Conservation (phyloP, 2,113 vertebrate species). For the Chaetorhynchus papuensis region DNA sequence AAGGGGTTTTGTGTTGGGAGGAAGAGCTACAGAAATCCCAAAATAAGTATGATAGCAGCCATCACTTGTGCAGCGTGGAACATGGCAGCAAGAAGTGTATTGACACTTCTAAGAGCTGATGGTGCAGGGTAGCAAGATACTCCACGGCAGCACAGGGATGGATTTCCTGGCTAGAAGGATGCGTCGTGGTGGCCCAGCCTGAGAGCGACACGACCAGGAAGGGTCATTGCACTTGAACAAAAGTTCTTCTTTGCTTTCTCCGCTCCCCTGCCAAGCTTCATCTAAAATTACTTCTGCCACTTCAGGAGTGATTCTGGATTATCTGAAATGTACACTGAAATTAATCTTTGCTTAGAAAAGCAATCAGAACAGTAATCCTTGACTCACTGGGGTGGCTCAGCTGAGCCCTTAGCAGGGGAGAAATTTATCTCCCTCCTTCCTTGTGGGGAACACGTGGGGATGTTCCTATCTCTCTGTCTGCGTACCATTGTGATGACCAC, state of each 20-base stretch:
- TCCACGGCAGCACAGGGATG: accelerated
- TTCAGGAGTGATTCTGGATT: constrained; percentile 11
- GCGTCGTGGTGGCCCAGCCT: background rate
- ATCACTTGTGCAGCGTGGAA: accelerated
- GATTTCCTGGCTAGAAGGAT: background rate
- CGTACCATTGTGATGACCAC: background rate
- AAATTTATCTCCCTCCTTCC: constrained; percentile 28
- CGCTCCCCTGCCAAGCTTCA: background rate
- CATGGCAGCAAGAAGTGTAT: accelerated
- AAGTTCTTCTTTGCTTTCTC: background rate
- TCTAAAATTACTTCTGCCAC: constrained; percentile 17
- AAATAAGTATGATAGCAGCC: background rate
- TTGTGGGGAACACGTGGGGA: background rate
- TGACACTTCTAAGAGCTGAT: background rate
- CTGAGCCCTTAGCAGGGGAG: background rate
- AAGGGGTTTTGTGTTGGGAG: background rate
- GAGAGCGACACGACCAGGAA: background rate
- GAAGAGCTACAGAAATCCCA: background rate
- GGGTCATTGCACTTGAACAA: constrained; percentile 5
- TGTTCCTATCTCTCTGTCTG: background rate
- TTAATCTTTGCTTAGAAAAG: constrained; percentile 37
- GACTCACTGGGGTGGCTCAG: constrained; percentile 25
- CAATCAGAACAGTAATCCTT: constrained; percentile 53
- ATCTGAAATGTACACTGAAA: constrained; percentile 53
- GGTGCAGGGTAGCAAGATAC: background rate